Conservation (phyloP, 1,140 invertebrate genomes). For the Melitaea cinxia region DNA sequence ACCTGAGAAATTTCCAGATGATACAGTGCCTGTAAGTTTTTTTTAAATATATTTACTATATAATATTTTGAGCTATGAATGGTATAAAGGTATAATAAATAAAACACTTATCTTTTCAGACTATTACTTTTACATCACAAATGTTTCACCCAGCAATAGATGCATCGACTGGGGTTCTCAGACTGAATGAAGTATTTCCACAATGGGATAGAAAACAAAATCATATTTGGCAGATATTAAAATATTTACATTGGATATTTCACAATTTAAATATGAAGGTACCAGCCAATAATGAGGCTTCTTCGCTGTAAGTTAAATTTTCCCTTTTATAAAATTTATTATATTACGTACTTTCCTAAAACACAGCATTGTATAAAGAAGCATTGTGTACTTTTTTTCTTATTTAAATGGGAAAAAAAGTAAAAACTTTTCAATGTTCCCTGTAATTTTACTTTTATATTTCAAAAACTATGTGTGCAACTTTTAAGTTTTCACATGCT, state of each 20-base stretch:
- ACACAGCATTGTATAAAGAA: background rate
- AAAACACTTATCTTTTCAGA: slow-evolving; percentile 80
- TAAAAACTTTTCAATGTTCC: too few relatives aligned
- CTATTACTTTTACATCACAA: slow-evolving; percentile 91
- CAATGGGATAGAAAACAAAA: slow-evolving; percentile 92
- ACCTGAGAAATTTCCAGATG: slow-evolving; percentile 94
- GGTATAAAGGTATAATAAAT: slow-evolving; percentile 16
- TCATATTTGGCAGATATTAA: slow-evolving; percentile 94
- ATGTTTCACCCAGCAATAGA: slow-evolving; percentile 95
- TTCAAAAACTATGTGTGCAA: too few relatives aligned
- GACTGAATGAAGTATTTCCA: slow-evolving; percentile 89
- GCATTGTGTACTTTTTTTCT: too few relatives aligned
- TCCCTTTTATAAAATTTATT: slow-evolving; percentile 12
- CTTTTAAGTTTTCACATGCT: too few relatives aligned
- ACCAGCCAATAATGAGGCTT: slow-evolving; percentile 89
- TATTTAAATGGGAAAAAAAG: too few relatives aligned
- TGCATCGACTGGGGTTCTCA: slow-evolving; percentile 88
- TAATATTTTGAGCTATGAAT: background rate
- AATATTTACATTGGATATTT: slow-evolving; percentile 92
- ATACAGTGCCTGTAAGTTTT: slow-evolving; percentile 89
- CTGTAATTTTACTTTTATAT: too few relatives aligned
- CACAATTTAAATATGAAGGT: slow-evolving; percentile 86
- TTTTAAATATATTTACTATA: background rate
- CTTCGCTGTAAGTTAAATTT: slow-evolving; percentile 88
- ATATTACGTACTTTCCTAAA: background rate